Evolutionary conservation across 2,113 vertebrate species (phyloP), one percentile per base, ranked within the genome.

Genomic region (Siniperca knerii): DNA sequence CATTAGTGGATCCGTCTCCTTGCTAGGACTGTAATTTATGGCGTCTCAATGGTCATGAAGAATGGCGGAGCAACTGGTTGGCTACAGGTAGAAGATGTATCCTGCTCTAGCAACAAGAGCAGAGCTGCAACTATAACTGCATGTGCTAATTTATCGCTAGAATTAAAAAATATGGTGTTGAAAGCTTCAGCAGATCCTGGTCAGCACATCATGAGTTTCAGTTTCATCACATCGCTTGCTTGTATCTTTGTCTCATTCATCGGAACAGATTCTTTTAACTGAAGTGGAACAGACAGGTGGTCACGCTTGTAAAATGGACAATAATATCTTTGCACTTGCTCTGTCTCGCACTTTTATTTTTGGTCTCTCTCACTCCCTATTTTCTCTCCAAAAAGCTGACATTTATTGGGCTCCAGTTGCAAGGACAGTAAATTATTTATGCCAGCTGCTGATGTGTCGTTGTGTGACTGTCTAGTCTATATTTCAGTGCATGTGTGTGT

Each of bases 381-480:
- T 75, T 1, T 46, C 50, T 55, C 35, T 72, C 58, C 74, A 64
- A 83, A 91, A 88, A 75, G 20, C 67, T 79, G 57, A 18, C 66
- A 58, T 87, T 76, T 84, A 61, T 23, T 35, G 15, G 68, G 78
- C 68, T 89, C 80, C 61, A 67, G 75, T 70, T 87, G 65, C 75
- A 80, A 73, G 35, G 25, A 52, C 46, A 35, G 29, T 89, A 33
- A 86, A 92, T 92, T 75, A 92, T 91, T 89, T 12, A 88, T 88
- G 75, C 42, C 12, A 37, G 67, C 40, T 71, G 50, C 54, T 78
- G 70, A 64, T 12, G 75, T 77, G 77, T 84, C 42, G 77, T 16
- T 77, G 77, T 64, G 64, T 58, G 62, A 75, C 40, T 75, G 75
- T 82, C 72, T 89, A 76, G 18, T 69, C 52, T 69, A 11, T 64